A percentile compares a stretch with the other conserved stretches of the same genome.
These are phyloP conservation scores for Clarias platycephalus DNA, from an alignment of 2,797 vertebrate species.

Conservation along the genomic window DNA sequence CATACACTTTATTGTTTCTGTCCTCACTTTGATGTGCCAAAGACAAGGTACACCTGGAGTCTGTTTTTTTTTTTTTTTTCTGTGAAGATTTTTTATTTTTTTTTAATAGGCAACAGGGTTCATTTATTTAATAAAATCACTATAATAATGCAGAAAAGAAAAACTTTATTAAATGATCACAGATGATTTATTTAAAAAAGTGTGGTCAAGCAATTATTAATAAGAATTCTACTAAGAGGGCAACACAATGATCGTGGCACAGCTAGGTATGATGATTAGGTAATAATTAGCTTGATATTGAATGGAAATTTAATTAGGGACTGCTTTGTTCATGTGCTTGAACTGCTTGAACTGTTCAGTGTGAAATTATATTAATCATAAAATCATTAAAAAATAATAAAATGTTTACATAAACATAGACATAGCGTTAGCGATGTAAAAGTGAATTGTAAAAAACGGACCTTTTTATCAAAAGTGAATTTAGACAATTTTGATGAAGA, in stretches of 20 bases:
- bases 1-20: not conserved
- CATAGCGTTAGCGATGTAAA: too few species aligned
- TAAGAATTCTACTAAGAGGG: not conserved
- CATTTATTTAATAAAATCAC: not conserved
- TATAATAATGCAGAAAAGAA: not conserved
- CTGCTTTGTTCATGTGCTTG: not conserved
- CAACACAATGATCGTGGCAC: not conserved
- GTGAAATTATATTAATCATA: not conserved
- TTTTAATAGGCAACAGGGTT: not conserved
- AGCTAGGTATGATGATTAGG: not conserved
- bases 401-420: not conserved
- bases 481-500: too few species aligned
- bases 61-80: not conserved
- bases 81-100: too few species aligned
- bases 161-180: not conserved
- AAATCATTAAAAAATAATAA: not conserved
- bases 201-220: not conserved
- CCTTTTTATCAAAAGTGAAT: not conserved
- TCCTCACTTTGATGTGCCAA: not conserved
- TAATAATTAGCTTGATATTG: not conserved
- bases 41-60: not conserved
- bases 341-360: not conserved
- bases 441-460: not conserved
- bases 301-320: not conserved
- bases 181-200: not conserved